Evolutionary conservation across 2,113 vertebrate genomes (phyloP).

Genomic region (Melospiza georgiana): DNA sequence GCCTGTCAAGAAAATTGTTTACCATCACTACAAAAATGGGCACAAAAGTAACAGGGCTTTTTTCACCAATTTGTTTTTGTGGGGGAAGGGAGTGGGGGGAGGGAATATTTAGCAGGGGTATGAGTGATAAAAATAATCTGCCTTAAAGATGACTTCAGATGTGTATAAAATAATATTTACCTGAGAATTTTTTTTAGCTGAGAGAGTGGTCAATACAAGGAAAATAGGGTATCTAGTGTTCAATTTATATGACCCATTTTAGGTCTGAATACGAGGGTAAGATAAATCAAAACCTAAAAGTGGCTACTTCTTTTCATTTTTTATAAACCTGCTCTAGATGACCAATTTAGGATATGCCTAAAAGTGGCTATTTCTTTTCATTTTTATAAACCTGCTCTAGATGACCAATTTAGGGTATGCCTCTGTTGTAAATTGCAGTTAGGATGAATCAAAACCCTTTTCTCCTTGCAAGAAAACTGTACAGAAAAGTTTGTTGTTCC

Average conservation of each 20-base stretch:
- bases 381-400: neutral
- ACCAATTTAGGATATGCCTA: neutral
- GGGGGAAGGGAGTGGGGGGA: rapidly evolving
- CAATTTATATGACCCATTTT: neutral
- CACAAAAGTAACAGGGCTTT: neutral
- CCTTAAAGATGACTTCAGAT: neutral
- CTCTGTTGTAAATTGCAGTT: neutral
- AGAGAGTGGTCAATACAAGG: neutral
- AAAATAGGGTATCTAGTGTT: neutral
- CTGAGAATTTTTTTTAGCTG: neutral
- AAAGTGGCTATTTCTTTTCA: neutral
- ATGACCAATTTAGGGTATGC: neutral
- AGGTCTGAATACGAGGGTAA: neutral
- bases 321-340: neutral
- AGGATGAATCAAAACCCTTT: neutral
- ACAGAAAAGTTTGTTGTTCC: neutral
- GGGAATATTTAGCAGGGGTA: neutral
- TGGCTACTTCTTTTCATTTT: neutral
- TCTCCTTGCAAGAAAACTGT: neutral
- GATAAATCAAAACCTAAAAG: neutral
- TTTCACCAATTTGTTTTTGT: neutral
- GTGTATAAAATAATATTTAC: neutral
- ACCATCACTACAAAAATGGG: neutral
- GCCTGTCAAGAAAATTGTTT: neutral
- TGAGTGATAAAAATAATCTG: rapidly evolving